phyloP scores from a whole-genome alignment of 1,140 invertebrate genomes.

The Drosophila teissieri region DNA sequence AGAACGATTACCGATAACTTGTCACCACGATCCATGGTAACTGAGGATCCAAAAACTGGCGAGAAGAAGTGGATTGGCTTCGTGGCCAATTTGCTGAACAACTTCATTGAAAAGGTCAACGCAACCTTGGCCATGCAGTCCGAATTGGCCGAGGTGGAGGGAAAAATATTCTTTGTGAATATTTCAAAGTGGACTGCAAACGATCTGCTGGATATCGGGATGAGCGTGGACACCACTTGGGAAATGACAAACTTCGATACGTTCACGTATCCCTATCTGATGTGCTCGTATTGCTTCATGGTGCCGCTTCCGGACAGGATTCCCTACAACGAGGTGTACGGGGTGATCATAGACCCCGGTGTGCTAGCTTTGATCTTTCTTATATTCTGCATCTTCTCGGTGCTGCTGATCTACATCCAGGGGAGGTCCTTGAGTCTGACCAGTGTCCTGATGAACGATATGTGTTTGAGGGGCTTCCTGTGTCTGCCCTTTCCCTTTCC shows the following conservation, averaged over 20 bases:
- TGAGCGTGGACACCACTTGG: constrained; percentile 1
- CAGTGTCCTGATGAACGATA: constrained; percentile 50
- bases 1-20: constrained; percentile 34
- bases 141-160: not conserved
- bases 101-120: constrained; percentile 47
- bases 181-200: constrained; percentile 5
- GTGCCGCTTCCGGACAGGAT: constrained; percentile 36
- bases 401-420: constrained; percentile 55
- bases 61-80: constrained; percentile 38
- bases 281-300: constrained; percentile 49
- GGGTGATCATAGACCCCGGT: constrained; percentile 19
- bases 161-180: not conserved
- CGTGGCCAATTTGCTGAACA: constrained; percentile 35
- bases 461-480: constrained; percentile 53
- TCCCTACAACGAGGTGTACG: constrained; percentile 38
- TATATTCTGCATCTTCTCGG: constrained; percentile 46
- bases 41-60: constrained; percentile 2
- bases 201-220: constrained; percentile 44
- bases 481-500: constrained; percentile 52
- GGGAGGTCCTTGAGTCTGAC: constrained; percentile 16
- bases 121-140: constrained; percentile 10
- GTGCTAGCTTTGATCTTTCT: constrained; percentile 31
- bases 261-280: constrained; percentile 47
- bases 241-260: not conserved
- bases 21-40: constrained; percentile 48